phyloP scores from a whole-genome alignment of 92 coral and sea anemone genomes.

The Palythoa caribaeorum region DNA sequence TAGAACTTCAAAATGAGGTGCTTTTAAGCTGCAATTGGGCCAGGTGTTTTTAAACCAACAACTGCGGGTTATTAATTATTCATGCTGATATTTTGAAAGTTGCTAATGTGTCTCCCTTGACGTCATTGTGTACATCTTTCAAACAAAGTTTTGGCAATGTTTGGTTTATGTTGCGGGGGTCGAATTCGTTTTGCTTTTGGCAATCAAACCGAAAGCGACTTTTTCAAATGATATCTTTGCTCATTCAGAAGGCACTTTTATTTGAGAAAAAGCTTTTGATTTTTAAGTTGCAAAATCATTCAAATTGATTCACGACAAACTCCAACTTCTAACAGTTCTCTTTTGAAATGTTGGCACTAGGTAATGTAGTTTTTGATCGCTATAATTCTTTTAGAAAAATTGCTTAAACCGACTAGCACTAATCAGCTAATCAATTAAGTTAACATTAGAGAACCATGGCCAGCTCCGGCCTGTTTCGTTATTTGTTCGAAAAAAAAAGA shows the following conservation, averaged over 20 bases:
- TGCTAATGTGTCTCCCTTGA: not conserved
- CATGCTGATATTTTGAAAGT: conserved; percentile 11
- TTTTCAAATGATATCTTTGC: not conserved
- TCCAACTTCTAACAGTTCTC: too few relatives aligned
- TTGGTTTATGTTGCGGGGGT: not conserved
- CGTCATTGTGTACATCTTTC: conserved; percentile 8
- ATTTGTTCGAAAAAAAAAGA: not conserved
- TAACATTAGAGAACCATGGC: not conserved
- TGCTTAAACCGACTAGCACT: not conserved
- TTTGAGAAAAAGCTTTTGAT: too few relatives aligned
- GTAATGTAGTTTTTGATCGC: too few relatives aligned
- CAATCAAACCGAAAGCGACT: not conserved
- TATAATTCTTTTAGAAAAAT: not conserved
- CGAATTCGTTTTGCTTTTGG: conserved; percentile 4
- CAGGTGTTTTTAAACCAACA: conserved; percentile 11
- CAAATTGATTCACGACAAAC: too few relatives aligned
- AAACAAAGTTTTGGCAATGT: conserved; percentile 27
- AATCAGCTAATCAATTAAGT: not conserved
- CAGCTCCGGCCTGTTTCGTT: not conserved
- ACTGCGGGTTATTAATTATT: conserved; percentile 27
- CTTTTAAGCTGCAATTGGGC: not conserved
- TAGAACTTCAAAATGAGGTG: not conserved
- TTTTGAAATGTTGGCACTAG: too few relatives aligned
- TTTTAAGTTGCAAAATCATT: too few relatives aligned
- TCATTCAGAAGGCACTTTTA: not conserved